Evolutionary conservation across 2,888 invertebrate species (phyloP).

Genomic region (Petrolisthes cinctipes): DNA sequence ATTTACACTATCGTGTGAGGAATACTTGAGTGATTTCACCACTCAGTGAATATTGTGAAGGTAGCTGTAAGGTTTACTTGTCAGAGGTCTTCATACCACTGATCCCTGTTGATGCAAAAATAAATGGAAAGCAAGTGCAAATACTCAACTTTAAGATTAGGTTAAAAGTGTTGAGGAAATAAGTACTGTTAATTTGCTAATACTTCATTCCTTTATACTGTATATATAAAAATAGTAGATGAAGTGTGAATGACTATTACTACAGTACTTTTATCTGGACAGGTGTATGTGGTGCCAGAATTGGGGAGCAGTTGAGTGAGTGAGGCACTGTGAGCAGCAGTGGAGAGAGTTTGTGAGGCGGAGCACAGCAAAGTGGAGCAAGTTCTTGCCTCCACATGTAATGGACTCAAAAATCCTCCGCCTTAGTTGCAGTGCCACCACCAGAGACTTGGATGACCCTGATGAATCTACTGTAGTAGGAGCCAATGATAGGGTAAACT

Average conservation of each 20-base stretch:
- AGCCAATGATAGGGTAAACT: not conserved
- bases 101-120: too few species aligned
- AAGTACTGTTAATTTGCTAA: too few species aligned
- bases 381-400: slow-evolving; percentile 25
- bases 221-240: not conserved
- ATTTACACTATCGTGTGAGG: too few species aligned
- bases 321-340: not conserved
- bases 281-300: slow-evolving; percentile 55
- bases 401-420: not conserved
- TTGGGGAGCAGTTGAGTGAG: slow-evolving; percentile 16
- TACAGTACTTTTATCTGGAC: not conserved
- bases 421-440: not conserved
- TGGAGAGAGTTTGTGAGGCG: slow-evolving; percentile 29
- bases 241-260: not conserved
- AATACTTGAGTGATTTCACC: too few species aligned
- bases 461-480: not conserved
- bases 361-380: slow-evolving; percentile 45
- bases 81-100: too few species aligned
- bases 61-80: too few species aligned
- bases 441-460: not conserved
- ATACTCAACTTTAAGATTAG: too few species aligned
- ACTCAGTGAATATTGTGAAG: too few species aligned
- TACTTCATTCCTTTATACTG: too few species aligned
- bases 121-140: too few species aligned
- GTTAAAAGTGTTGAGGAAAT: too few species aligned